These are phyloP conservation scores for Wiebesia pumilae DNA, from an alignment of 1,140 invertebrate species.

Conservation along the genomic window DNA sequence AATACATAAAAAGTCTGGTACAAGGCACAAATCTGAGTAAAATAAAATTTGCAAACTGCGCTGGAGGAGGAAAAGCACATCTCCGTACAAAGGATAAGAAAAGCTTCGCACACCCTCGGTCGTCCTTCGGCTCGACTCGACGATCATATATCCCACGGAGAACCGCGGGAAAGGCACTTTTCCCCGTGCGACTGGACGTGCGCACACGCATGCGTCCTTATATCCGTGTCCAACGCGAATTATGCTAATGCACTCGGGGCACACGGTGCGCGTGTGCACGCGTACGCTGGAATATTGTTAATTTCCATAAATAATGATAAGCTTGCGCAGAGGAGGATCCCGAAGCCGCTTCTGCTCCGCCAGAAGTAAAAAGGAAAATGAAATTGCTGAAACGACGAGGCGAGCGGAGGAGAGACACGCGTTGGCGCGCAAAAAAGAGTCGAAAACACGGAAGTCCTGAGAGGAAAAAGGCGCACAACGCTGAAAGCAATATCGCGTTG, in stretches of 20 bases:
- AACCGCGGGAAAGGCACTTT: conserved; percentile 32
- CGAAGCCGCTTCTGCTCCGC: background rate
- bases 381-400: conserved; percentile 18
- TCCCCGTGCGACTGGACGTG: background rate
- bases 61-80: background rate
- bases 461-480: conserved; percentile 1
- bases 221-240: conserved; percentile 5
- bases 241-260: conserved; percentile 38
- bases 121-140: background rate
- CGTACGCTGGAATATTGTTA: conserved; percentile 34
- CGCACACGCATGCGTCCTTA: background rate
- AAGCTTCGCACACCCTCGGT: background rate
- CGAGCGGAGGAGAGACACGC: conserved; percentile 29
- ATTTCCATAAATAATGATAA: conserved; percentile 54
- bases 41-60: background rate
- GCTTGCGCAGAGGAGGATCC: background rate
- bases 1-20: background rate
- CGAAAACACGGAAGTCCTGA: conserved; percentile 32
- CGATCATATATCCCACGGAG: background rate
- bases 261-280: background rate
- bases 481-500: conserved; percentile 47
- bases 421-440: conserved; percentile 8
- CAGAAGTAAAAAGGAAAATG: background rate
- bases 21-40: background rate
- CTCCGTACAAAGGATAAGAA: background rate